Conservation (phyloP, 2,113 vertebrate species). For the Callipepla squamata region DNA sequence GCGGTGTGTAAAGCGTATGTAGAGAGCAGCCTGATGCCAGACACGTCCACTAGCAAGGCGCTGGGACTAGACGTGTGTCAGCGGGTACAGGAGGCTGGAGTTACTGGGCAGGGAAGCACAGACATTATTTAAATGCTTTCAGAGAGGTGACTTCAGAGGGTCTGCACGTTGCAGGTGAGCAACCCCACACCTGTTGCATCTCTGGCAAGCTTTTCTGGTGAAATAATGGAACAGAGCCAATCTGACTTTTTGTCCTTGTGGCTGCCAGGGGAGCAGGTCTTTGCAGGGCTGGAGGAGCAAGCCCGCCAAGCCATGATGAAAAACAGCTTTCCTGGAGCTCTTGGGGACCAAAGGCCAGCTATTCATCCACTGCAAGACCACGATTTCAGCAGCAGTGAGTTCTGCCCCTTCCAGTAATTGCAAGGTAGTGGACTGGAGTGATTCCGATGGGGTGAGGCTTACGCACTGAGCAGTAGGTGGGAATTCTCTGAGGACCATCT, state of each 20-base stretch:
- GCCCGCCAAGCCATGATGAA: conserved; percentile 85
- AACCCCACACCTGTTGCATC: not conserved
- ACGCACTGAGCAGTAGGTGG: not conserved
- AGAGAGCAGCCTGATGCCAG: not conserved
- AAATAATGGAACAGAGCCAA: not conserved
- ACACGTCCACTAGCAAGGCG: not conserved
- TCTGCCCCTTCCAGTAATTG: conserved; percentile 71
- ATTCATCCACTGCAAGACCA: conserved; percentile 73
- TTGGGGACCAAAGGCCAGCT: conserved; percentile 73
- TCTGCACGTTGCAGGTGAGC: conserved; percentile 61
- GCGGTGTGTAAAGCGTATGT: not conserved
- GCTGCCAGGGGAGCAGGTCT: conserved; percentile 83
- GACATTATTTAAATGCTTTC: not conserved
- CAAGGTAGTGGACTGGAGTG: conserved; percentile 62
- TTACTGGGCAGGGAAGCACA: conserved; percentile 4
- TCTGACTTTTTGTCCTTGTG: conserved; percentile 73
- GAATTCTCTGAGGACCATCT: not conserved
- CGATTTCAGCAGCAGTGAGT: conserved; percentile 82
- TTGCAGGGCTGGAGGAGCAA: conserved; percentile 84
- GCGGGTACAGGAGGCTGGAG: not conserved
- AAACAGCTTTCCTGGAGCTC: conserved; percentile 77
- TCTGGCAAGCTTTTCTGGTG: not conserved
- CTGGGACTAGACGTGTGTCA: not conserved
- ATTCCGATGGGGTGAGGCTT: not conserved
- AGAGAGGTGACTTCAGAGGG: conserved; percentile 16